Conservation (phyloP, 2,888 invertebrate genomes). For the Agapostemon virescens region DNA sequence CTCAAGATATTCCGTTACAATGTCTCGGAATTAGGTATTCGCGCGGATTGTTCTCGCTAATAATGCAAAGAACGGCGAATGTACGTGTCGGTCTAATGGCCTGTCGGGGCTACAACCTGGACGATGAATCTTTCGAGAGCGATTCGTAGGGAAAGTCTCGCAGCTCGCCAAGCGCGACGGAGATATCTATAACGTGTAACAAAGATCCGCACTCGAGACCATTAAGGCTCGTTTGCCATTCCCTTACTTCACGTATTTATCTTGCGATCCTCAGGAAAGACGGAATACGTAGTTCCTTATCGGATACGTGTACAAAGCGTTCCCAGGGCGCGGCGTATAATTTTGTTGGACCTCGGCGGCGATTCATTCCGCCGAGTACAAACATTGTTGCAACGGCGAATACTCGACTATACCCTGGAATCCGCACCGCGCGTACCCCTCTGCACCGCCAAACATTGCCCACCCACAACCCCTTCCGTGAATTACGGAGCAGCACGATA, state of each 20-base stretch:
- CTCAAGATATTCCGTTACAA: not conserved
- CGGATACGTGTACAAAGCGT: conserved; percentile 50
- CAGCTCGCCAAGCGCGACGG: not conserved
- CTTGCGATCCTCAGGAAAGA: conserved; percentile 42
- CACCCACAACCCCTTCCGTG: not conserved
- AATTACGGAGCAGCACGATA: conserved; percentile 12
- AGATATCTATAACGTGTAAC: conserved; percentile 44
- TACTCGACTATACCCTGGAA: not conserved
- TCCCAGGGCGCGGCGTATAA: conserved; percentile 40
- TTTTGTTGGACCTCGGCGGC: conserved; percentile 36
- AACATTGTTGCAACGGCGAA: conserved; percentile 14
- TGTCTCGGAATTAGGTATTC: conserved; percentile 68
- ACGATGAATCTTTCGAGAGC: conserved; percentile 46
- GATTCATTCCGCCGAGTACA: conserved; percentile 33
- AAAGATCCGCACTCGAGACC: conserved; percentile 43
- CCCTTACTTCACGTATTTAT: conserved; percentile 48
- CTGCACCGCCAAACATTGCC: not conserved
- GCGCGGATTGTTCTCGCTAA: conserved; percentile 58
- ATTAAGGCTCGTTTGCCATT: conserved; percentile 55
- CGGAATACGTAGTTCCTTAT: conserved; percentile 43
- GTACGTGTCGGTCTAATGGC: conserved; percentile 58
- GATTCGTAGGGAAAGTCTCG: conserved; percentile 33
- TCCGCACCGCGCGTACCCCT: not conserved
- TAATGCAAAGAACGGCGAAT: conserved; percentile 53
- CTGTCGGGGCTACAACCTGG: conserved; percentile 52